A percentile compares a stretch with the other conserved stretches of the same genome.
These are phyloP conservation scores for Gymnopithys bicolor DNA, from an alignment of 2,797 vertebrate species.

Conservation along the genomic window DNA sequence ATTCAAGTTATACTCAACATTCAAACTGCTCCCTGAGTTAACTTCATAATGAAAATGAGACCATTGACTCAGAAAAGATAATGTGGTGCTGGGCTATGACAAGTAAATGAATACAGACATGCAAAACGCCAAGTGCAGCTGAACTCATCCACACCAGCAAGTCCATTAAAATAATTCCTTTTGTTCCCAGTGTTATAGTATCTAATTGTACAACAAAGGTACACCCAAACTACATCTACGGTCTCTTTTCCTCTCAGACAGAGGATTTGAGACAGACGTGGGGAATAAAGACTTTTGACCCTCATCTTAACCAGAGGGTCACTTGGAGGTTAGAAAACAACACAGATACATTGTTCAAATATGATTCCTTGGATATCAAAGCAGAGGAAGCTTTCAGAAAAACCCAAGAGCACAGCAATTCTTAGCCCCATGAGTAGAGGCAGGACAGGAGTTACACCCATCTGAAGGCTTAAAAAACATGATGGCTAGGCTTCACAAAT, in stretches of 20 bases:
- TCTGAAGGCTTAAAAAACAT: background rate
- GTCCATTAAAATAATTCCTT: background rate
- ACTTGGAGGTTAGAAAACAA: background rate
- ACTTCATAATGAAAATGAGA: background rate
- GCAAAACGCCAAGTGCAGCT: background rate
- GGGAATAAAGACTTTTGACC: background rate
- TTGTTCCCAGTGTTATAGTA: background rate
- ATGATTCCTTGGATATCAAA: background rate
- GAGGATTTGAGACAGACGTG: background rate
- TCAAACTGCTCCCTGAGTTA: background rate
- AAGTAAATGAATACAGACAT: background rate
- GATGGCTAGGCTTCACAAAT: too few species aligned
- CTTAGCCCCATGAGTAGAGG: background rate
- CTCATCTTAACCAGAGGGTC: background rate
- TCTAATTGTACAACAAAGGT: background rate
- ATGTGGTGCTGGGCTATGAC: background rate
- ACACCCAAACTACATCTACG: background rate
- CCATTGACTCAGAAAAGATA: background rate
- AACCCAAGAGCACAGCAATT: background rate
- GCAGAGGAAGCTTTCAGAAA: background rate
- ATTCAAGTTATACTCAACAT: background rate
- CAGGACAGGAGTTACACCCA: background rate
- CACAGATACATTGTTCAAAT: background rate
- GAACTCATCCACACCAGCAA: background rate
- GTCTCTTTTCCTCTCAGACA: background rate